Percentiles rank a stretch among this genome's conserved stretches.
phyloP scores from a whole-genome alignment of 53 echinoderm and acorn worm genomes.

The Holothuria scabra region DNA sequence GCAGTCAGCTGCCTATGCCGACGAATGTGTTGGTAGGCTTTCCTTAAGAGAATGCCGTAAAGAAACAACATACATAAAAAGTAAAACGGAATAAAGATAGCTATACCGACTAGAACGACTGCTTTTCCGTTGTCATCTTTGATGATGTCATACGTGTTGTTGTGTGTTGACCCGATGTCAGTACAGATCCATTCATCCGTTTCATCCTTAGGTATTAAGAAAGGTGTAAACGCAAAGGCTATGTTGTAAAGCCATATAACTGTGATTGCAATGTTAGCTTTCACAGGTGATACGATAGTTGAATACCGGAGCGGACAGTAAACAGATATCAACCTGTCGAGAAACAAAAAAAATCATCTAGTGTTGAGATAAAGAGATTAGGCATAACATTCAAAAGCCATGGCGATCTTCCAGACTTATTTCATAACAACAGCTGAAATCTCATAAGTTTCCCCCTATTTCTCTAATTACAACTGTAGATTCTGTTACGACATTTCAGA shows the following conservation, averaged over 20 bases:
- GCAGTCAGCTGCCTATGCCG: background rate
- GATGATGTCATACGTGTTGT: background rate
- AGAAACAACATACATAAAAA: constrained; percentile 17
- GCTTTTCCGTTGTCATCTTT: constrained; percentile 8
- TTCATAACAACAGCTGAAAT: too few relatives aligned
- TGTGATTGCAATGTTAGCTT: background rate
- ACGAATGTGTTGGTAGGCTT: constrained; percentile 25
- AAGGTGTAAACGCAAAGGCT: constrained; percentile 1
- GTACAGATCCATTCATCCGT: constrained; percentile 28
- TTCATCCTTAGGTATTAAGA: background rate
- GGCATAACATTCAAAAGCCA: too few relatives aligned
- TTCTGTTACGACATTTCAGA: too few relatives aligned
- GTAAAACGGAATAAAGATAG: constrained; percentile 22
- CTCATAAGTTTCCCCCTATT: too few relatives aligned
- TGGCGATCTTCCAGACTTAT: too few relatives aligned
- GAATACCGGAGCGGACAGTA: constrained; percentile 11
- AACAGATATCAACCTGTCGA: constrained; percentile 31
- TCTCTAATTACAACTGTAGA: too few relatives aligned
- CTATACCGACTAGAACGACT: constrained; percentile 5
- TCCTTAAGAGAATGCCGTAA: constrained; percentile 20
- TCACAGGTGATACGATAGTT: background rate
- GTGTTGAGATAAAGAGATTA: too few relatives aligned
- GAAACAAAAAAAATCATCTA: background rate
- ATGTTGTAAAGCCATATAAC: constrained; percentile 30
- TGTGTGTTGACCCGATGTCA: background rate